Evolutionary conservation across 2,888 invertebrate genomes (phyloP).

Genomic region (Spodoptera exigua): DNA sequence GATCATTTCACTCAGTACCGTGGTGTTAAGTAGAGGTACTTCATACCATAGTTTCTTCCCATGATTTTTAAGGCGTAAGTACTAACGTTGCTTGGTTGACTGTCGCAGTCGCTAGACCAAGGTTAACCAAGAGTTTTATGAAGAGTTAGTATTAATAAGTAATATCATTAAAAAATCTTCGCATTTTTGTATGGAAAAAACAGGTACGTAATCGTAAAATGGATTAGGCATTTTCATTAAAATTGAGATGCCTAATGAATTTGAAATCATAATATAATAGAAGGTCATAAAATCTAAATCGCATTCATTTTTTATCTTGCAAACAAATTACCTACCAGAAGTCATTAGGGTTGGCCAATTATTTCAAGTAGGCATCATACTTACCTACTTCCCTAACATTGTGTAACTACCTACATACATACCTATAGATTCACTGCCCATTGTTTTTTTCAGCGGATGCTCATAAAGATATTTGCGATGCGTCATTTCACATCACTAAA

Average conservation of each 20-base stretch:
- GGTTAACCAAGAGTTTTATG: too few species aligned
- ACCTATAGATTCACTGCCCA: conserved; percentile 3
- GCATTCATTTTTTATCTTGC: conserved; percentile 13
- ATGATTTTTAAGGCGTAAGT: too few species aligned
- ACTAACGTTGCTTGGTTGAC: too few species aligned
- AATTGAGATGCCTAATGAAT: conserved; percentile 1
- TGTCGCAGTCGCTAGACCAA: too few species aligned
- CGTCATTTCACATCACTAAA: conserved; percentile 84
- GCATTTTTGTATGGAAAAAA: conserved; percentile 20
- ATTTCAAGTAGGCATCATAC: conserved; percentile 17
- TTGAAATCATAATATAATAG: conserved; percentile 7
- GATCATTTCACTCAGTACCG: too few species aligned
- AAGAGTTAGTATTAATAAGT: too few species aligned
- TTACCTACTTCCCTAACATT: conserved; percentile 8
- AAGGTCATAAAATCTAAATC: conserved; percentile 29
- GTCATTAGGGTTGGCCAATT: conserved; percentile 35
- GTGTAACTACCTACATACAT: too few species aligned
- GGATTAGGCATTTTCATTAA: neutral
- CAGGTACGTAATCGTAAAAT: neutral
- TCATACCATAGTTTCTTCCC: too few species aligned
- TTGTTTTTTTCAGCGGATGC: conserved; percentile 78
- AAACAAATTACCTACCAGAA: conserved; percentile 25
- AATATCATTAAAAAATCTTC: too few species aligned
- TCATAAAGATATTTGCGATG: conserved; percentile 86
- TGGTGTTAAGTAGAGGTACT: too few species aligned